A percentile compares a stretch with the other conserved stretches of the same genome.
These are phyloP conservation scores for Hydractinia symbiolongicarpus DNA, from an alignment of 30 jellyfish, hydroid and myxozoan species.

Conservation along the genomic window DNA sequence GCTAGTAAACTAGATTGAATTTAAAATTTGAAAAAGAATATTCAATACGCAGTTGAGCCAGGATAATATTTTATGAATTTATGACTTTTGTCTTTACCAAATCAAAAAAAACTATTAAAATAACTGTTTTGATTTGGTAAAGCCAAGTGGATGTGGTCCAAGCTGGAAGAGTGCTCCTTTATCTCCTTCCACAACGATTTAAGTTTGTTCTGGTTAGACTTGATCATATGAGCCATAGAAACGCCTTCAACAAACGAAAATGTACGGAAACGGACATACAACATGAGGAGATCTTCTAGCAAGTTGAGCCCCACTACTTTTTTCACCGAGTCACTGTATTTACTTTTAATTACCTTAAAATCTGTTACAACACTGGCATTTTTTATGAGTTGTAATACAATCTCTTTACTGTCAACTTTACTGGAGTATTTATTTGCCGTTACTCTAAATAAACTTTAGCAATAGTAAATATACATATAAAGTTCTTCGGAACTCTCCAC, in stretches of 20 bases:
- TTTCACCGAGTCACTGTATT: too few species aligned
- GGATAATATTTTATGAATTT: too few species aligned
- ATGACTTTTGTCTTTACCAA: constrained; percentile 18
- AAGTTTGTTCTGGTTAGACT: background rate
- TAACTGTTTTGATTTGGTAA: too few species aligned
- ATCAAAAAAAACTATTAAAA: background rate
- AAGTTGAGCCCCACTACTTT: too few species aligned
- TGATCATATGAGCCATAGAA: constrained; percentile 8
- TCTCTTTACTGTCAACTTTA: background rate
- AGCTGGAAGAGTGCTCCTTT: background rate
- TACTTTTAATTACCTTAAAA: too few species aligned
- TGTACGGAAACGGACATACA: background rate
- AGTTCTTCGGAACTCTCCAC: constrained; percentile 38
- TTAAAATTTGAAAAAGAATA: too few species aligned
- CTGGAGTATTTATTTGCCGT: background rate
- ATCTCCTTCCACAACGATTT: background rate
- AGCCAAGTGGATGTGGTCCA: background rate
- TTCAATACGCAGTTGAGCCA: too few species aligned
- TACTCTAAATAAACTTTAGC: background rate
- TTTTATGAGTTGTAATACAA: background rate
- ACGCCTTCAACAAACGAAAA: constrained; percentile 17
- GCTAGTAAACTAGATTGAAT: too few species aligned
- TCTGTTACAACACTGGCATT: background rate
- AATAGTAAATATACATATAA: background rate
- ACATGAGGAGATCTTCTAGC: too few species aligned